phyloP scores from a whole-genome alignment of 2,797 vertebrate genomes.

The Sebastes diploproa region DNA sequence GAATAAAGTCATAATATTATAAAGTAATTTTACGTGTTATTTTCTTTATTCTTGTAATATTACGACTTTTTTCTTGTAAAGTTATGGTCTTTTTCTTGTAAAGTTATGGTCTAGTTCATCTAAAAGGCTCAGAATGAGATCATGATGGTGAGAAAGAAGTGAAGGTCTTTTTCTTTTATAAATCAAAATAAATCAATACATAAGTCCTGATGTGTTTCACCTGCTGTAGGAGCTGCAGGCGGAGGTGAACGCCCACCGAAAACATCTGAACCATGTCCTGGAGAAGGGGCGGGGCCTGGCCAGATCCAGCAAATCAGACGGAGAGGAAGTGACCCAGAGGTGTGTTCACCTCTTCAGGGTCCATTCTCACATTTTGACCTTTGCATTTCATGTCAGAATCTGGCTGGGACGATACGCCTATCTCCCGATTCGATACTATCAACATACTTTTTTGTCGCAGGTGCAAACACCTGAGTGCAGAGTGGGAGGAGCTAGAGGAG shows the following conservation, averaged over 20 bases:
- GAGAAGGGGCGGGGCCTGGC: constrained; percentile 80
- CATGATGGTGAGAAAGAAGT: background rate
- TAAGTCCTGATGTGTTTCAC: background rate
- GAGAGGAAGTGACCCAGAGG: constrained; percentile 78
- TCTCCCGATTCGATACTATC: no score
- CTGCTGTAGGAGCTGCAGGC: constrained; percentile 83
- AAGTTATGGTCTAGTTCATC: no score
- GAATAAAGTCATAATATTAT: no score
- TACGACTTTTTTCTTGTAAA: no score
- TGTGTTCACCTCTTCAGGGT: background rate
- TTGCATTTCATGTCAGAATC: background rate
- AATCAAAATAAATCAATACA: background rate
- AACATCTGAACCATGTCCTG: constrained; percentile 82
- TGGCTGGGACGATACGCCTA: no score
- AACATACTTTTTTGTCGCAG: constrained; percentile 8
- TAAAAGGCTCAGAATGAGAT: background rate
- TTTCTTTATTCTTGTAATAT: no score
- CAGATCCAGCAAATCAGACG: constrained; percentile 71
- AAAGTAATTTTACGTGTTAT: no score
- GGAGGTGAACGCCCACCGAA: constrained; percentile 84
- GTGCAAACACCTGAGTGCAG: constrained; percentile 76
- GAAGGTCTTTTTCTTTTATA: background rate
- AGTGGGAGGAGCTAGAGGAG: constrained; percentile 86
- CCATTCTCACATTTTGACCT: background rate
- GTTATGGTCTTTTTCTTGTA: no score